phyloP scores from a whole-genome alignment of 92 coral and sea anemone genomes.

The Scolanthus callimorphus region DNA sequence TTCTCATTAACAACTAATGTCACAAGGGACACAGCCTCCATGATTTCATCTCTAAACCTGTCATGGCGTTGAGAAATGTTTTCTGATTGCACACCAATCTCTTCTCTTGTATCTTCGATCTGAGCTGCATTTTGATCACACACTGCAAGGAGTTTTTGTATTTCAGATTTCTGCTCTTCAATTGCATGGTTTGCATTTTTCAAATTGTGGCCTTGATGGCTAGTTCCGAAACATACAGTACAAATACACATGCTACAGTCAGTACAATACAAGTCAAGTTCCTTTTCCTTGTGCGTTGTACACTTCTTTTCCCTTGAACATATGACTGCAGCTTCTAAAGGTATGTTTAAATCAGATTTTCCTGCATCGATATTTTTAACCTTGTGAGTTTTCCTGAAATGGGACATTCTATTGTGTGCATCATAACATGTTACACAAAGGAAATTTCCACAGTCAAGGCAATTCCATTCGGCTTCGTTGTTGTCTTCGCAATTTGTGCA shows the following conservation, averaged over 20 bases:
- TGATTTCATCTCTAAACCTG: slow-evolving; percentile 10
- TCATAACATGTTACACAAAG: slow-evolving; percentile 24
- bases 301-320: slow-evolving; percentile 20
- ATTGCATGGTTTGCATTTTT: slow-evolving; percentile 17
- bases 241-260: slow-evolving; percentile 27
- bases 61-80: slow-evolving; percentile 12
- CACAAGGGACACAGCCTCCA: slow-evolving; percentile 24
- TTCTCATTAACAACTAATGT: slow-evolving; percentile 15
- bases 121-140: slow-evolving; percentile 8
- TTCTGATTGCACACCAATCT: slow-evolving; percentile 12
- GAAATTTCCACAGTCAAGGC: slow-evolving; percentile 22
- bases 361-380: background rate
- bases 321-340: background rate
- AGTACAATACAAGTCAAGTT: slow-evolving; percentile 34
- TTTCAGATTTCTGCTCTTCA: slow-evolving; percentile 13
- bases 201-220: slow-evolving; percentile 32
- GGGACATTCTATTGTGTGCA: slow-evolving; percentile 21
- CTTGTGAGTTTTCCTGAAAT: slow-evolving; percentile 11
- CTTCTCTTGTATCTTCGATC: slow-evolving; percentile 20
- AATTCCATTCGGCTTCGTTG: slow-evolving; percentile 17
- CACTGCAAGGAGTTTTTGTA: slow-evolving; percentile 7
- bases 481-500: slow-evolving; percentile 26
- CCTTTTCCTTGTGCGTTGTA: slow-evolving; percentile 30
- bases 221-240: slow-evolving; percentile 43
- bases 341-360: background rate